Evolutionary conservation across 2,797 vertebrate genomes (phyloP), one percentile per base, ranked within the genome.

Genomic region (Echiichthys vipera): DNA sequence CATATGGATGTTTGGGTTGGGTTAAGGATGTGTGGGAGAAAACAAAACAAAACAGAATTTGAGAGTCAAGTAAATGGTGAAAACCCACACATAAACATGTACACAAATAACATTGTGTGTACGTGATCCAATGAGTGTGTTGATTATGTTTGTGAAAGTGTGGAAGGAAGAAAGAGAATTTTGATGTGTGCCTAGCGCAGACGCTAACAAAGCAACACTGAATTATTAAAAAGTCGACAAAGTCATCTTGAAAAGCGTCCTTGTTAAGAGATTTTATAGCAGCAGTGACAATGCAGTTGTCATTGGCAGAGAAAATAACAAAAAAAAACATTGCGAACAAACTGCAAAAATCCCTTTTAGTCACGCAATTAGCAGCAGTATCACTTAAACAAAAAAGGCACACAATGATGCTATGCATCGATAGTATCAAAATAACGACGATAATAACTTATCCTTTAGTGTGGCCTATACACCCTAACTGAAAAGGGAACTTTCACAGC

Each of bases 171-270:
- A 67, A 56, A 79, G 47, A 54, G 51, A 75, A 65, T 71, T 74
- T 15, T 65, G 37, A 74, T 58, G 63, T 47, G 27, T 72, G 70
- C 56, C 57, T 10, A 7, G 45, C 66, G 69, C 54, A 84, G 66
- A 71, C 2, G 17, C 74, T 61, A 80, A 80, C 73, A 84, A 79
- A 81, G 71, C 63, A 78, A 77, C 78, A 39, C 74, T 91, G 87
- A 90, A 90, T 90, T 75, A 91, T 86, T 88, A 34, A 91, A 70
- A 49, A 79, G 58, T 65, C 18, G 15, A 55, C 69, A 69, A 71
- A 77, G 55, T 78, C 61, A 59, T 84, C 65, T 70, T 71, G 55
- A 78, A 84, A 67, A 74, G 62, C 64, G 76, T 81, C 78, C 81
- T 84, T 87, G 84, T 87, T 83, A 83, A 76, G 54, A 81, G 53